Evolutionary conservation across 2,797 vertebrate genomes (phyloP).

Genomic region (Vireo griseus): DNA sequence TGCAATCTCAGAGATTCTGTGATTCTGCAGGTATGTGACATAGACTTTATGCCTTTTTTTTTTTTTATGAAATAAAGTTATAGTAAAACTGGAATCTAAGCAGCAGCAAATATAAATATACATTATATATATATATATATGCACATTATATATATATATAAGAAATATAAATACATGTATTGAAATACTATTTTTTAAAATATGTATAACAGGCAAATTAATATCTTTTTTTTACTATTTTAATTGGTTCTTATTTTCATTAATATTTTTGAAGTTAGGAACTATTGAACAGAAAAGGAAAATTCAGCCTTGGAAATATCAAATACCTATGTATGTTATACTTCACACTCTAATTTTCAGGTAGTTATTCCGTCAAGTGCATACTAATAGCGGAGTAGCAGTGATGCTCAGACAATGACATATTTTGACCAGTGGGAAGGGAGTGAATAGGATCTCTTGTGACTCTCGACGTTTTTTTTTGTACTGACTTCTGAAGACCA

Average conservation of each 20-base stretch:
- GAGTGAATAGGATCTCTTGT: not conserved
- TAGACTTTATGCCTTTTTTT: not conserved
- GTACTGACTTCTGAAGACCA: not conserved
- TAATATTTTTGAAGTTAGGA: fast-evolving
- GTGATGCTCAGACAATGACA: not conserved
- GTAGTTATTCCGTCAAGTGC: not conserved
- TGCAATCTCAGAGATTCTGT: not conserved
- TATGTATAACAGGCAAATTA: not conserved
- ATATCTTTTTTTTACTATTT: not conserved
- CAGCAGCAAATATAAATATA: not conserved
- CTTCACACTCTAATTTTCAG: not conserved
- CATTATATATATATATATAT: no score
- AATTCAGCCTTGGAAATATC: not conserved
- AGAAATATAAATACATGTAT: not conserved
- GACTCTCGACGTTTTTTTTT: not conserved
- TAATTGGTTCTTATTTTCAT: not conserved
- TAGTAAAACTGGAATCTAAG: not conserved
- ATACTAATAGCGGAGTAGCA: not conserved
- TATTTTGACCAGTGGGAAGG: not conserved
- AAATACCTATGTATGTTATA: not conserved
- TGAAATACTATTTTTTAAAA: not conserved
- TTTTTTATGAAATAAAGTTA: not conserved
- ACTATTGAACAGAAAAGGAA: not conserved
- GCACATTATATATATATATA: no score
- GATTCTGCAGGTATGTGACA: not conserved